Base-by-base conservation (phyloP, 2,888 invertebrate genomes). In the Eristalis tenax region DNA sequence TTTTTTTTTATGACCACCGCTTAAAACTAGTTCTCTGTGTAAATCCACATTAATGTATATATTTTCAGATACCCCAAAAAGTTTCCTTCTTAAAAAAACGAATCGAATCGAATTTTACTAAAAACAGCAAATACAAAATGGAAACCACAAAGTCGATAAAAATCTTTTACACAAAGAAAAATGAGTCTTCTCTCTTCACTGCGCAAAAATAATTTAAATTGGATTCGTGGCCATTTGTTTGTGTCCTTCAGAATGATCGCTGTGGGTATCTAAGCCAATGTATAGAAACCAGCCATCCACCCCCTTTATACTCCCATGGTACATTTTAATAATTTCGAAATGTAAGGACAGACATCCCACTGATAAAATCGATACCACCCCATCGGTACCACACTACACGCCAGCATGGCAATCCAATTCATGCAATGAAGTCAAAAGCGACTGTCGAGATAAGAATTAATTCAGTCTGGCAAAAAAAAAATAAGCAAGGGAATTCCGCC, bases 291-390 rank as follows among this genome's bases (percentile, higher is more conserved):
- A 74, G 32, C n/a, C 73, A 28, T 43, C 57, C 75, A 75, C 64
- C 66, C 68, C 68, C 59, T 65, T 28, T 35, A 11, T 61, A 64
- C 68, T 57, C 80, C 75, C 71, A 81, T 61, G 57, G 73, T 23
- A 78, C 59, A 83, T 83, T 87, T 79, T 83, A 87, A 87, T 87
- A 87, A 79, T 87, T 87, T 83, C 76, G 68, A 83, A 76, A 79
- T 64, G 87, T 73, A 76, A 83, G 70, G 61, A 80, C 70, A 79
- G 87, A 79, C 75, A 76, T 79, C 78, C 66, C 66, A 71, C 75
- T 50, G 87, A 87, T 83, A 83, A 83, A 87, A 87, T 87, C 83
- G 63, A 87, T 87, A 87, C 50, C 59, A 69, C 59, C 70, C 63
- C 71, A 61, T 70, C 35, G 61, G 68, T 32, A 61, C 57, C 65